Evolutionary conservation across 2,113 vertebrate species (phyloP).

Genomic region (Melanotaenia duboulayi): DNA sequence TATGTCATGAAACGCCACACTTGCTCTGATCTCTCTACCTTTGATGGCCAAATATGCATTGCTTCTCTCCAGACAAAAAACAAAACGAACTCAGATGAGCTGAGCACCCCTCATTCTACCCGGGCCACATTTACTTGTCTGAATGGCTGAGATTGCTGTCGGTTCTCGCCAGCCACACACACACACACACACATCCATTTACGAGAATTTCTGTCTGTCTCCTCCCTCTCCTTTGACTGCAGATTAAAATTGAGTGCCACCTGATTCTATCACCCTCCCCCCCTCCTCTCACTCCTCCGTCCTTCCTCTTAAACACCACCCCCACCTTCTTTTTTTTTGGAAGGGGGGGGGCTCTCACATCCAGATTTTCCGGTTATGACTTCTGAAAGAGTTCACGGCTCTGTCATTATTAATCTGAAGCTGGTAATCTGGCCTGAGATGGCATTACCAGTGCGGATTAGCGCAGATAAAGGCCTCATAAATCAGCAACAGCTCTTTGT

Average conservation of each 20-base stretch:
- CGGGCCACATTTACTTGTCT: constrained; percentile 72
- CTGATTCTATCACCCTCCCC: constrained; percentile 52
- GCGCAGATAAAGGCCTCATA: constrained; percentile 82
- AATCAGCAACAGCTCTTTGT: constrained; percentile 81
- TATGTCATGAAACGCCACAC: constrained; percentile 2
- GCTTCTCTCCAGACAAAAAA: constrained; percentile 35
- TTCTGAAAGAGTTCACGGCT: constrained; percentile 81
- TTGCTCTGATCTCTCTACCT: constrained; percentile 20
- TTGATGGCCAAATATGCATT: constrained; percentile 25
- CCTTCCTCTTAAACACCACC: constrained; percentile 2
- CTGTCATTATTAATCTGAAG: constrained; percentile 82
- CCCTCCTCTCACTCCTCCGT: constrained; percentile 38
- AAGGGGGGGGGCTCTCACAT: no score
- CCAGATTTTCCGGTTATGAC: constrained; percentile 77
- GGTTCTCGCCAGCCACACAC: constrained; percentile 52
- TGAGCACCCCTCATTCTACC: constrained; percentile 34
- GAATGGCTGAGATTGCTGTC: constrained; percentile 60
- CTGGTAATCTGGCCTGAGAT: constrained; percentile 83
- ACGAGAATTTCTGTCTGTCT: constrained; percentile 34
- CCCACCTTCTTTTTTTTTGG: constrained; percentile 6
- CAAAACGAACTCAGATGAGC: constrained; percentile 22
- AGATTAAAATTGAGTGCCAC: constrained; percentile 76
- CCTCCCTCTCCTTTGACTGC: constrained; percentile 40
- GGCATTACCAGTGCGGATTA: constrained; percentile 83
- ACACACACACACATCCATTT: constrained; percentile 45